Evolutionary conservation across 2,113 vertebrate species (phyloP).

Genomic region (Bufo bufo): DNA sequence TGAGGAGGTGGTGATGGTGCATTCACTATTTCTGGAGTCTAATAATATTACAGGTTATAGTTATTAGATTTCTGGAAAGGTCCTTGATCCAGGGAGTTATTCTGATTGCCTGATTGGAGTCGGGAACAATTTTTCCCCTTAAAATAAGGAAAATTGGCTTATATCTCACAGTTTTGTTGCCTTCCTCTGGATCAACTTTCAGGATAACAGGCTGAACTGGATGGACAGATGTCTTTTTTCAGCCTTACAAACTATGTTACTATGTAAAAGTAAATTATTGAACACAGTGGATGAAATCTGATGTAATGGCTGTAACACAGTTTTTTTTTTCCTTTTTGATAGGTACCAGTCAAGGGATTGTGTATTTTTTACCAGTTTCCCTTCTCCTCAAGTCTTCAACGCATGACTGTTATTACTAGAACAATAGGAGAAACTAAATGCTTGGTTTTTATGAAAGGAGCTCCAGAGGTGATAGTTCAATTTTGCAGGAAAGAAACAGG

Average conservation of each 20-base stretch:
- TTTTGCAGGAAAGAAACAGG: slow-evolving; percentile 70
- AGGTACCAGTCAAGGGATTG: slow-evolving; percentile 65
- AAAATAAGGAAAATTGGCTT: too few species aligned
- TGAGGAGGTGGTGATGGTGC: too few species aligned
- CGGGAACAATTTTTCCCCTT: too few species aligned
- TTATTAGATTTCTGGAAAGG: too few species aligned
- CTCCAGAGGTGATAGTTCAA: slow-evolving; percentile 66
- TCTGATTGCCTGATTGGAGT: too few species aligned
- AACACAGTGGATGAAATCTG: neutral
- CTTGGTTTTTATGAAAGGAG: slow-evolving; percentile 69
- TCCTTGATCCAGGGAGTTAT: too few species aligned
- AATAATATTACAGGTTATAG: too few species aligned
- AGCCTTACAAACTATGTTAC: neutral
- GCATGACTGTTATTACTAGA: slow-evolving; percentile 70
- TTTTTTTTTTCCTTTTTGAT: neutral
- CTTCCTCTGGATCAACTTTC: too few species aligned
- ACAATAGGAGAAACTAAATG: slow-evolving; percentile 44
- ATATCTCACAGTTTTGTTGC: too few species aligned
- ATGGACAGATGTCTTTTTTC: too few species aligned
- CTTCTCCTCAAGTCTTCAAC: slow-evolving; percentile 71
- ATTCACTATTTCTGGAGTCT: too few species aligned
- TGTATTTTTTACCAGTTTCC: slow-evolving; percentile 70
- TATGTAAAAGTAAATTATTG: neutral
- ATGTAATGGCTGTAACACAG: neutral
- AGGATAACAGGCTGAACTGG: too few species aligned